These are phyloP conservation scores for Barbus barbus DNA, from an alignment of 2,113 vertebrate species.

Conservation along the genomic window DNA sequence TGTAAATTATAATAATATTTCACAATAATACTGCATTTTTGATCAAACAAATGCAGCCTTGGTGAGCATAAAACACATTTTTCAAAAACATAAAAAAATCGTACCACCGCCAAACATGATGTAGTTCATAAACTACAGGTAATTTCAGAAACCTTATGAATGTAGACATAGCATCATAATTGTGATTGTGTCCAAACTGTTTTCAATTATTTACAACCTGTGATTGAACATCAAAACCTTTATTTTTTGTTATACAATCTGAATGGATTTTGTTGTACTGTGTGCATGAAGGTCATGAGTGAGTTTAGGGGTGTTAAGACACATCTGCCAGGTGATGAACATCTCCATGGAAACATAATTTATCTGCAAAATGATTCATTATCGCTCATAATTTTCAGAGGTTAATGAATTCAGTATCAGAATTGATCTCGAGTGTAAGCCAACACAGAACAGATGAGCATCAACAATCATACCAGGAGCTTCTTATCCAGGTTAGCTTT, in stretches of 20 bases:
- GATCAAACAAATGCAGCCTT: too few relatives aligned
- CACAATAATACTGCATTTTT: too few relatives aligned
- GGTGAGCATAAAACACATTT: too few relatives aligned
- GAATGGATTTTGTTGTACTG: background rate
- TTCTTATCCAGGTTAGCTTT: slow-evolving; percentile 91
- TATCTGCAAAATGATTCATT: background rate
- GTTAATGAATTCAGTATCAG: slow-evolving; percentile 27
- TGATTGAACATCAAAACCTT: background rate
- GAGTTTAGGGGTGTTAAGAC: slow-evolving; percentile 16
- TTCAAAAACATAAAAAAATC: too few relatives aligned
- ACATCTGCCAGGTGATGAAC: too few relatives aligned
- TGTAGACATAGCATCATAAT: too few relatives aligned
- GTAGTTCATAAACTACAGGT: too few relatives aligned
- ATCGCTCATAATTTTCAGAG: background rate
- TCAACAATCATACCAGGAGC: slow-evolving; percentile 76
- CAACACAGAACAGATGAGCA: background rate
- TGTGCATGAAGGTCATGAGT: slow-evolving; percentile 1
- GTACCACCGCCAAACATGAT: too few relatives aligned
- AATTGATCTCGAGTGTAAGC: background rate
- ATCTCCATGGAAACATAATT: slow-evolving; percentile 43
- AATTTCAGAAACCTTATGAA: too few relatives aligned
- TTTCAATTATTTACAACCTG: too few relatives aligned
- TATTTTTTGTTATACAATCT: background rate
- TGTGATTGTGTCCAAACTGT: too few relatives aligned
- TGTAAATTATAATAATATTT: too few relatives aligned